Evolutionary conservation across 2,113 vertebrate species (phyloP), one percentile per base, ranked within the genome.

Genomic region (Anser cygnoides): DNA sequence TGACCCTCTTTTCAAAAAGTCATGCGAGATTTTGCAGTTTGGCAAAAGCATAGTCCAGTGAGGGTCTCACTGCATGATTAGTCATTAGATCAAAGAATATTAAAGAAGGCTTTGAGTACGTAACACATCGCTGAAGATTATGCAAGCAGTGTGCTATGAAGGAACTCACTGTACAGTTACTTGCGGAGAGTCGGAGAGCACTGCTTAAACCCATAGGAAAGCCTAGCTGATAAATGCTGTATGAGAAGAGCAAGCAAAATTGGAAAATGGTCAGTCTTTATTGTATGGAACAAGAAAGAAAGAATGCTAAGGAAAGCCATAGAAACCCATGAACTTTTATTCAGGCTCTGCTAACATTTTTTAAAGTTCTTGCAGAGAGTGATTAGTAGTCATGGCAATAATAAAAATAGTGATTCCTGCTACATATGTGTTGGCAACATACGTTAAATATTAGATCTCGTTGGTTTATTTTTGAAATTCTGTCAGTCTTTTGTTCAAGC

Each of bases 381-480:
- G 63, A 91, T 84, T 77, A 83, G 76, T 90, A 92, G 87, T 70
- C 81, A 92, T 59, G 50, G 72, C 31, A 49, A 95, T 76, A 73
- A 18, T 86, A 83, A 79, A 93, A 85, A 41, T 62, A 85, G 65
- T 7, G 18, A 68, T 58, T 72, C 37, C 44, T 79, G 54, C 50
- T 83, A 50, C n/a, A 2, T 50, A 50, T 71, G 41, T 74, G 21
- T 58, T 89, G 75, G 43, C 33, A 89, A 89, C 63, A 77, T 66
- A 65, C 4, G 29, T 74, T 78, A 88, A 88, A 67, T 85, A 89
- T 52, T 83, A 95, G 66, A 67, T 54, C n/a, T 11, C 57, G 37
- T 28, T 76, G 43, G 25, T 58, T 91, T 80, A 50, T 63, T 68
- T 73, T 67, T 59, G 66, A 67, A 91, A 57, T 73, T 91, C 41